These are phyloP conservation scores for Podabrus alpinus DNA, from an alignment of 2,888 invertebrate genomes.

Conservation along the genomic window DNA sequence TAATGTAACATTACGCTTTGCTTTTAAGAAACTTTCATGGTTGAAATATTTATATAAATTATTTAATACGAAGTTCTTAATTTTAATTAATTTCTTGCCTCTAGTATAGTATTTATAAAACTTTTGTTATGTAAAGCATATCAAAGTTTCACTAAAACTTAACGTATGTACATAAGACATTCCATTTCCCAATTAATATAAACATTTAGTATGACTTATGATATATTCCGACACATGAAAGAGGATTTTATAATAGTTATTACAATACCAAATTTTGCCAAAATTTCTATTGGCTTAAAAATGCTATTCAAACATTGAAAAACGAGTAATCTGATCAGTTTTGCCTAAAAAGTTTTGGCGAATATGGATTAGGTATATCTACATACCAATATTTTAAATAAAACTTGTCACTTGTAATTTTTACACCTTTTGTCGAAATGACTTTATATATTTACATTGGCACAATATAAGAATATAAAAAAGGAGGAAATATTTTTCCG, in stretches of 20 bases:
- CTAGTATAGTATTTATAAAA: background rate
- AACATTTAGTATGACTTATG: background rate
- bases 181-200: background rate
- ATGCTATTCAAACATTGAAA: background rate
- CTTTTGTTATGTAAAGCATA: background rate
- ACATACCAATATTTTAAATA: too few relatives aligned
- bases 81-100: background rate
- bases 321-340: too few relatives aligned
- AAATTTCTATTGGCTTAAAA: background rate
- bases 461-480: background rate
- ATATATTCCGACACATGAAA: background rate
- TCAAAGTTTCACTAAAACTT: background rate
- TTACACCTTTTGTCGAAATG: too few relatives aligned
- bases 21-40: background rate
- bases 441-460: too few relatives aligned
- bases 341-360: background rate
- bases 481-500: background rate
- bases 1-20: too few relatives aligned
- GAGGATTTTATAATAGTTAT: too few relatives aligned
- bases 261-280: too few relatives aligned
- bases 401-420: too few relatives aligned
- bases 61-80: background rate
- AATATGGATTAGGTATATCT: too few relatives aligned
- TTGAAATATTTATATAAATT: background rate
- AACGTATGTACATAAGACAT: background rate